Evolutionary conservation across 2,888 invertebrate species (phyloP), one percentile per base, ranked within the genome.

Genomic region (Zeuzera pyrina): DNA sequence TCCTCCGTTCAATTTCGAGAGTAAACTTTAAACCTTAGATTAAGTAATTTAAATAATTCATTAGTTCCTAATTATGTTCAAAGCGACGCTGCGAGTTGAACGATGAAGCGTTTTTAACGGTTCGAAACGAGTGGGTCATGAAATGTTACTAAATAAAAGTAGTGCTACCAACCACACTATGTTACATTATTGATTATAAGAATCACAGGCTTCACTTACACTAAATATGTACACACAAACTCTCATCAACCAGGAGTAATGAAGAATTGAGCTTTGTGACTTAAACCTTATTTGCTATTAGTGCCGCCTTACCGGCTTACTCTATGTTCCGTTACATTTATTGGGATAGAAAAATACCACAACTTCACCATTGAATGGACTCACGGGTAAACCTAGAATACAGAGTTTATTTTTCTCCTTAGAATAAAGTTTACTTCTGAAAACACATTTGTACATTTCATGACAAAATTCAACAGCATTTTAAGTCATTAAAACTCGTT

Each of bases 371-470:
- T 73, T 59, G 43, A 60, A 56, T 69, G 76, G 63, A 63, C 66
- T 57, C 63, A 54, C 30, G 69, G 70, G 68, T 72, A 63, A 63
- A 77, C 76, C 76, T 77, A 77, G 63, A 77, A 78, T 78, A 78
- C 76, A 76, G 72, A 74, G 60, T 28, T 60, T 60, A 64, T 58
- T 69, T 70, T 71, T 8, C 8, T 68, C 72, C 81, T 81, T 78
- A 79, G 58, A 73, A 72, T 72, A 76, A 67, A 62, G 61, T 78
- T 79, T 79, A 78, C 79, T 79, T 79, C 59, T 68, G 57, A 74
- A 64, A 79, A 79, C 73, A 78, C 74, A 83, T 84, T 84, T 84
- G 83, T 84, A 84, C 83, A 84, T 79, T 76, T 76, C 65, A 78
- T 79, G 79, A 77, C 77, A 77, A 77, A 78, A 77, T 77, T 78